Conservation (phyloP, 2,113 vertebrate species). For the Nyctibius bracteatus region DNA sequence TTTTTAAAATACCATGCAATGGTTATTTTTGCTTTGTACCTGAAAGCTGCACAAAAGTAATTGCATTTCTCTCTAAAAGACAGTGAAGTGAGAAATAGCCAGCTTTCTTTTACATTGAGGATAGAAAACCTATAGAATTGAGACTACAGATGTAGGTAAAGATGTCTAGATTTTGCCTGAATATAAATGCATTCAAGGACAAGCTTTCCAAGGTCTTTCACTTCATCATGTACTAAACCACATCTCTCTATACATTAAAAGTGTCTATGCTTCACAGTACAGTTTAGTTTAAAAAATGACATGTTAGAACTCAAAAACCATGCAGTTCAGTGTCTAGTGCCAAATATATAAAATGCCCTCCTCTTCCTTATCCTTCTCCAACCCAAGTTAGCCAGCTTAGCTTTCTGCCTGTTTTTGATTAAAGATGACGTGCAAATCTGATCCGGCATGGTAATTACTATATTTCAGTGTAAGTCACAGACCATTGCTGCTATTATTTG, state of each 20-base stretch:
- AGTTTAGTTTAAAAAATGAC: neutral
- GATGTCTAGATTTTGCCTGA: neutral
- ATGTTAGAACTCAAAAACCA: neutral
- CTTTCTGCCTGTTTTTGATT: neutral
- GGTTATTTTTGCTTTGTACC: neutral
- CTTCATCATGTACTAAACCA: fast-evolving
- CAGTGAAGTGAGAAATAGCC: neutral
- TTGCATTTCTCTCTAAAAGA: neutral
- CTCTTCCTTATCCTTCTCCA: neutral
- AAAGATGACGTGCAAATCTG: neutral
- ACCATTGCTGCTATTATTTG: neutral
- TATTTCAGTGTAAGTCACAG: neutral
- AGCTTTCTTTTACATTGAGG: neutral
- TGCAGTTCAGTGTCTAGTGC: neutral
- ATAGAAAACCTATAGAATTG: neutral
- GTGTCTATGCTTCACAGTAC: neutral
- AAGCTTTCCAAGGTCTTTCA: neutral
- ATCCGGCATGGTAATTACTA: neutral
- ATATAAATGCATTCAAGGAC: neutral
- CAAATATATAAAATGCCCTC: neutral
- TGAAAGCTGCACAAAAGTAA: neutral
- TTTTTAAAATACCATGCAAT: neutral
- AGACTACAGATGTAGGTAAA: neutral
- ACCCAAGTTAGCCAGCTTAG: neutral
- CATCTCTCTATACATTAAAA: neutral